phyloP scores from a whole-genome alignment of 64 coral and sea anemone species.

The Stichodactyla mertensii region DNA sequence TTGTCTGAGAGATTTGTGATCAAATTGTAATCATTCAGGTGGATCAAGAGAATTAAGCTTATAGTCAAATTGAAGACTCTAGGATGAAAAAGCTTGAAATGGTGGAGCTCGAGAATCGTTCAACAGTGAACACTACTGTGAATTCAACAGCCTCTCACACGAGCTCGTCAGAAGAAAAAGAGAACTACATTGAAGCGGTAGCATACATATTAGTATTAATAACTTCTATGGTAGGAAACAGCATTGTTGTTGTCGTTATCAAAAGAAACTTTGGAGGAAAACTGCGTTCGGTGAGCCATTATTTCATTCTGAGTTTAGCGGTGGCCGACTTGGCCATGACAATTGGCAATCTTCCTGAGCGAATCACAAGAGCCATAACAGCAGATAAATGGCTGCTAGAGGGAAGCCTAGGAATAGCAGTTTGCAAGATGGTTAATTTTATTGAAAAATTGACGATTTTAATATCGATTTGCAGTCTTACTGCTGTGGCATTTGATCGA shows the following conservation, averaged over 20 bases:
- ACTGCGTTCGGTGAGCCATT: slow-evolving; percentile 26
- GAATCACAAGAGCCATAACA: slow-evolving; percentile 28
- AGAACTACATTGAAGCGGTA: neutral
- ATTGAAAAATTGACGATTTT: slow-evolving; percentile 38
- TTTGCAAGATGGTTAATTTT: slow-evolving; percentile 44
- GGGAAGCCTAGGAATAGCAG: slow-evolving; percentile 9
- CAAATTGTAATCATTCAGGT: too few relatives aligned
- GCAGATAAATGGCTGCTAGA: slow-evolving; percentile 33
- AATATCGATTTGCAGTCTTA: slow-evolving; percentile 17
- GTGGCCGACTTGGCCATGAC: slow-evolving; percentile 36
- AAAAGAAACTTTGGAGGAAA: slow-evolving; percentile 31
- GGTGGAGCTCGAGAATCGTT: neutral
- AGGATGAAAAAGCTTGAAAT: neutral
- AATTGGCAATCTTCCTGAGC: slow-evolving; percentile 29
- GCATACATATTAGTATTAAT: slow-evolving; percentile 25
- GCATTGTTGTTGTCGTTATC: slow-evolving; percentile 21
- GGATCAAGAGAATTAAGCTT: neutral
- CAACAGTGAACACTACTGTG: neutral
- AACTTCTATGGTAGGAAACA: slow-evolving; percentile 27
- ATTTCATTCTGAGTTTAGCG: slow-evolving; percentile 39
- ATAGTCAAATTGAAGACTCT: neutral
- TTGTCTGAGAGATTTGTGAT: too few relatives aligned
- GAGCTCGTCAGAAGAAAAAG: neutral
- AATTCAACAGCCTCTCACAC: neutral
- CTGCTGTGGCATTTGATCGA: slow-evolving; percentile 39